phyloP scores from a whole-genome alignment of 2,888 invertebrate species.

The Branchellion lobata region DNA sequence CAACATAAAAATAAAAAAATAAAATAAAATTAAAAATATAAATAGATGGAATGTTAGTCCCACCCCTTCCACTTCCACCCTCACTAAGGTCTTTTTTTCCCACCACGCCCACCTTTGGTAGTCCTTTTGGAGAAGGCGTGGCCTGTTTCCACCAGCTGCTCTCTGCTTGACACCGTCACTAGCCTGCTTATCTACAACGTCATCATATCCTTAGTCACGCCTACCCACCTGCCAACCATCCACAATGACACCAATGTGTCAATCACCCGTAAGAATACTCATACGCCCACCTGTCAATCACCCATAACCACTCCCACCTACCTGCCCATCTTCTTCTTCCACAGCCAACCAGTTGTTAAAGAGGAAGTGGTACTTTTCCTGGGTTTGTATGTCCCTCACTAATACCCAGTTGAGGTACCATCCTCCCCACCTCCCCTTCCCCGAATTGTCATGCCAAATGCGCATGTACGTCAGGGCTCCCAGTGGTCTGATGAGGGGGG shows the following conservation, averaged over 20 bases:
- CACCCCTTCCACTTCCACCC: no score
- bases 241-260: no score
- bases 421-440: slow-evolving; percentile 61
- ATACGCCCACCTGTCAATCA: background rate
- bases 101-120: slow-evolving; percentile 58
- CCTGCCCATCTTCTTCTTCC: slow-evolving; percentile 65
- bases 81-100: no score
- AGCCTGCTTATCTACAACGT: slow-evolving; percentile 63
- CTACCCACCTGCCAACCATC: no score
- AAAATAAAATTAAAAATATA: no score
- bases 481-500: slow-evolving; percentile 59
- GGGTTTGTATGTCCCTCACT: slow-evolving; percentile 64
- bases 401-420: slow-evolving; percentile 64
- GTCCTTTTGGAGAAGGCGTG: slow-evolving; percentile 63
- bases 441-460: slow-evolving; percentile 66
- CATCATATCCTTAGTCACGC: background rate
- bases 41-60: no score
- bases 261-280: background rate
- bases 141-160: slow-evolving; percentile 63
- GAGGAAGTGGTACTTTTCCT: slow-evolving; percentile 63
- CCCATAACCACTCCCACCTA: slow-evolving; percentile 49
- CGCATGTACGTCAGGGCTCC: slow-evolving; percentile 63
- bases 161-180: slow-evolving; percentile 63
- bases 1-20: no score
- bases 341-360: slow-evolving; percentile 64